Percentiles rank a stretch among this genome's conserved stretches.
Evolutionary conservation across 2,113 vertebrate genomes (phyloP).

Genomic region (Mesoclemmys tuberculata): DNA sequence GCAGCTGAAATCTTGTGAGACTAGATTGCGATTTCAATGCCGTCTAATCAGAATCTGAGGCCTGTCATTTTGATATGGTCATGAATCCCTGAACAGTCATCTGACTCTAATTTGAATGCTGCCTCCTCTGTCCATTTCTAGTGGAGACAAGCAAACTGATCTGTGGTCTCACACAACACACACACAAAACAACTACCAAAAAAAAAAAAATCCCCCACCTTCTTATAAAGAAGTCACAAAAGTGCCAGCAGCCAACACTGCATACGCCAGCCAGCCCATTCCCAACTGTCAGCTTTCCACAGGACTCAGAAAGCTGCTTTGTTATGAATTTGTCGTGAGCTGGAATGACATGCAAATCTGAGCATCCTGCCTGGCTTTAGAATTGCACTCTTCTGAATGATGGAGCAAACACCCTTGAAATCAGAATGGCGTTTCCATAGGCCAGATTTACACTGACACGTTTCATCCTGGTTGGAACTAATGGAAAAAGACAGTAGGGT

Average conservation of each 20-base stretch:
- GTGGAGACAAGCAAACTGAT: background rate
- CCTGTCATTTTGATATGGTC: no score
- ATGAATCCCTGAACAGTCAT: no score
- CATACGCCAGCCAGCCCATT: background rate
- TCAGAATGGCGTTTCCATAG: background rate
- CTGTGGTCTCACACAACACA: background rate
- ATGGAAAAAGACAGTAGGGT: background rate
- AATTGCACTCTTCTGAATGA: background rate
- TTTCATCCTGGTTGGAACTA: background rate
- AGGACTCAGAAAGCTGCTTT: background rate
- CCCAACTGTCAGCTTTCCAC: background rate
- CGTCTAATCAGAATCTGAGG: background rate
- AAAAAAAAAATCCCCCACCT: no score
- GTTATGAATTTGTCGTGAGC: background rate
- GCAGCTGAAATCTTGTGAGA: background rate
- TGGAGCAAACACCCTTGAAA: background rate
- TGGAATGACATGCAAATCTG: background rate
- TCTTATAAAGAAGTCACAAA: background rate
- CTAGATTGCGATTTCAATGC: background rate
- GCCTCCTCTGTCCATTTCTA: background rate
- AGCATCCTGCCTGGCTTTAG: background rate
- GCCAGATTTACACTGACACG: background rate
- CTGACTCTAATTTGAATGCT: background rate
- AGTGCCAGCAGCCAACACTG: background rate
- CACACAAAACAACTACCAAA: background rate